Percentiles rank a stretch among this genome's conserved stretches.
Evolutionary conservation across 1,140 invertebrate species (phyloP).

Genomic region (Panagrolaimus sp.): DNA sequence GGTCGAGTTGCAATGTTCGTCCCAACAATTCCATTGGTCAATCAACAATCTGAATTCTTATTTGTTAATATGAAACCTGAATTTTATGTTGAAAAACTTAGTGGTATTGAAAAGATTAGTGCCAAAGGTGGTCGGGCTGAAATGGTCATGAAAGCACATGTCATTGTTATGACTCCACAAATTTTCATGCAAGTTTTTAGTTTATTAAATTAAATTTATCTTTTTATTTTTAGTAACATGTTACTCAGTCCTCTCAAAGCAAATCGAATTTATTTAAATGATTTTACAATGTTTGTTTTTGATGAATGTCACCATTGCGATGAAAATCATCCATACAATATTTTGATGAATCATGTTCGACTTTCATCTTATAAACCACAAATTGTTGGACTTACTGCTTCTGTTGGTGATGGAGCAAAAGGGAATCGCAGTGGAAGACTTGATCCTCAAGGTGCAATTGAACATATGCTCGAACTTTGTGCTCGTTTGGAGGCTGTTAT

Average conservation of each 20-base stretch:
- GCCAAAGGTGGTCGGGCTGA: background rate
- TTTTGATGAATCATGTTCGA: slow-evolving; percentile 4
- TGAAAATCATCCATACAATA: slow-evolving; percentile 42
- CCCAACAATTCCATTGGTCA: slow-evolving; percentile 50
- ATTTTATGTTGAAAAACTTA: background rate
- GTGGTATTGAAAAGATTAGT: slow-evolving; percentile 3
- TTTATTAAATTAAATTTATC: slow-evolving; percentile 15
- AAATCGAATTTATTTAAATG: slow-evolving; percentile 36
- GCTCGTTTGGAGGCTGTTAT: background rate
- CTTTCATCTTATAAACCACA: slow-evolving; percentile 28
- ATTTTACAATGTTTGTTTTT: slow-evolving; percentile 47
- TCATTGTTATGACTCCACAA: slow-evolving; percentile 47
- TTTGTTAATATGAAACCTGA: slow-evolving; percentile 19
- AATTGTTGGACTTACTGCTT: slow-evolving; percentile 50
- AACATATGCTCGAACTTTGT: background rate
- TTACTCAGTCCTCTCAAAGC: slow-evolving; percentile 36
- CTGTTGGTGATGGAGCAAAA: slow-evolving; percentile 40
- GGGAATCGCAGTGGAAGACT: background rate
- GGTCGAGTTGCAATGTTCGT: slow-evolving; percentile 40
- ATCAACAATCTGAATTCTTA: slow-evolving; percentile 35
- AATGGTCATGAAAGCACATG: slow-evolving; percentile 22
- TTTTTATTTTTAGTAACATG: slow-evolving; percentile 44
- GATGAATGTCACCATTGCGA: slow-evolving; percentile 49
- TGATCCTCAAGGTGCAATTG: background rate
- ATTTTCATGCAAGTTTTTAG: slow-evolving; percentile 27